Evolutionary conservation across 2,113 vertebrate species (phyloP).

Genomic region (Tragulus kanchil): DNA sequence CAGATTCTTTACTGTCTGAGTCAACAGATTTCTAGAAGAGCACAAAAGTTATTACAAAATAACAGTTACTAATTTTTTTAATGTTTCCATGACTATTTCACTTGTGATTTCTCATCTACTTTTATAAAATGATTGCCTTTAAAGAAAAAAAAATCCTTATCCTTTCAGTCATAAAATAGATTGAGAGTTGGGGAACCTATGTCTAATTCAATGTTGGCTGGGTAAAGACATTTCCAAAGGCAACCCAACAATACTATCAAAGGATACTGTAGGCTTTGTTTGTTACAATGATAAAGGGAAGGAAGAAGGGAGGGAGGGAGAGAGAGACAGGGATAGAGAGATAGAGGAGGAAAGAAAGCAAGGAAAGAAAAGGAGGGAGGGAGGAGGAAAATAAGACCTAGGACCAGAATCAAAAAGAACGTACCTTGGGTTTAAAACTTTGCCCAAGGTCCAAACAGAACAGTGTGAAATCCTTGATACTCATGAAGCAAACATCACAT

Average conservation of each 20-base stretch:
- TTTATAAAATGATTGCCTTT: not conserved
- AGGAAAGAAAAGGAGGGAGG: too few species aligned
- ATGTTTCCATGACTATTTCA: not conserved
- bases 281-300: not conserved
- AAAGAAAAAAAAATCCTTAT: not conserved
- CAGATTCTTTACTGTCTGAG: not conserved
- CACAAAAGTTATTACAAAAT: not conserved
- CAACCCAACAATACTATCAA: not conserved
- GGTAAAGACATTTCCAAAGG: not conserved
- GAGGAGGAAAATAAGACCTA: fast-evolving
- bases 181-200: not conserved
- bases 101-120: not conserved
- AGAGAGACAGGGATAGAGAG: too few species aligned
- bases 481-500: not conserved
- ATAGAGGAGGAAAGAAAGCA: not conserved
- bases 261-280: not conserved
- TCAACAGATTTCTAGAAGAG: not conserved
- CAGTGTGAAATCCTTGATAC: not conserved
- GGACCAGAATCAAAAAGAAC: not conserved
- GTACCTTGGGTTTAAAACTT: not conserved
- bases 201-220: not conserved
- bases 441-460: not conserved
- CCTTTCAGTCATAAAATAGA: not conserved
- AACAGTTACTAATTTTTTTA: not conserved
- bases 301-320: not conserved